These are phyloP conservation scores for Leptopilina boulardi DNA, from an alignment of 1,140 invertebrate genomes.

Conservation along the genomic window DNA sequence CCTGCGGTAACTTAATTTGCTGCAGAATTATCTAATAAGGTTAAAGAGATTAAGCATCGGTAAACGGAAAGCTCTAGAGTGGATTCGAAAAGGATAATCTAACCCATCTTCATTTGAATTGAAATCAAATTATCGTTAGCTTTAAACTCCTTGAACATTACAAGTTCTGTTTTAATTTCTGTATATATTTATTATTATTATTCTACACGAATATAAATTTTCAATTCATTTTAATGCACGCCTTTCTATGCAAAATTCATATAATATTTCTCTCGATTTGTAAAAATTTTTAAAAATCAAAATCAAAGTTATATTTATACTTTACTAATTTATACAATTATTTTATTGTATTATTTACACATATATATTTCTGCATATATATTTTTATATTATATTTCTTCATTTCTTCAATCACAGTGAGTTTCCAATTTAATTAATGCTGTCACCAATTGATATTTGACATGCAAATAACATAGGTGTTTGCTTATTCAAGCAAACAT, in stretches of 20 bases:
- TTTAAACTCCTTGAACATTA: conserved; percentile 38
- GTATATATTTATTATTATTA: neutral
- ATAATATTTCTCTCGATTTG: no score
- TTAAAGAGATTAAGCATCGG: conserved; percentile 38
- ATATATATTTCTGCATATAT: no score
- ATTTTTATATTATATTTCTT: neutral
- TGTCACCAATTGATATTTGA: conserved; percentile 7
- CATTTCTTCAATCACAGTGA: neutral
- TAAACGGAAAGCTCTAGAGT: conserved; percentile 42
- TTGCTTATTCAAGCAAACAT: conserved; percentile 10
- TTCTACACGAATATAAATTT: neutral
- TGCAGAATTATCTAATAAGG: conserved; percentile 36
- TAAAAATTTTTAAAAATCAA: no score
- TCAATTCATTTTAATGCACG: no score
- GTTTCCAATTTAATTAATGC: neutral
- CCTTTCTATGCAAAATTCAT: no score
- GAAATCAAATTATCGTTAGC: conserved; percentile 49
- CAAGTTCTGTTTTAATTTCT: neutral
- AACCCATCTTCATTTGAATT: conserved; percentile 45
- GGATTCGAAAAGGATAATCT: conserved; percentile 32
- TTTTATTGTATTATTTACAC: no score
- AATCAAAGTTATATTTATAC: no score
- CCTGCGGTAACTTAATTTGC: conserved; percentile 21
- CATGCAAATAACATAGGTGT: neutral
- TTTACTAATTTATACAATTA: no score